A percentile compares a stretch with the other conserved stretches of the same genome.
Evolutionary conservation across 2,797 vertebrate genomes (phyloP).

Genomic region (Cryptoprocta ferox): DNA sequence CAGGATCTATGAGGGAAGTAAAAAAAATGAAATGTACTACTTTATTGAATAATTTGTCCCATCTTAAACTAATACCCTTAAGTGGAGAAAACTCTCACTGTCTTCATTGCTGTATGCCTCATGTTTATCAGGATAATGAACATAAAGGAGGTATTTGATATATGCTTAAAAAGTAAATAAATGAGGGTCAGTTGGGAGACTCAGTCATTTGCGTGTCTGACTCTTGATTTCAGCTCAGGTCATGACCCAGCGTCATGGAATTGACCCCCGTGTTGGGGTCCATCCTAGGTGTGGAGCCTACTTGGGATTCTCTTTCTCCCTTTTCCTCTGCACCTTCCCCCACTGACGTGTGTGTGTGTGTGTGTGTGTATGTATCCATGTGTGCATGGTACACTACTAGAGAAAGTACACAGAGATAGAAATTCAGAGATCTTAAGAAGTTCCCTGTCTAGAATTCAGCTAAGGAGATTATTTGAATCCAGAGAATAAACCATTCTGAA

Average conservation of each 20-base stretch:
- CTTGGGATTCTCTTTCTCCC: too few species aligned
- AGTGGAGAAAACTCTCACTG: neutral
- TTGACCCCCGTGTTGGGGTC: too few species aligned
- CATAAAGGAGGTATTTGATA: neutral
- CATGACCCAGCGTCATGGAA: too few species aligned
- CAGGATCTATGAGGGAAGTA: neutral
- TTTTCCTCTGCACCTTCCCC: too few species aligned
- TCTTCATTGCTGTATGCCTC: neutral
- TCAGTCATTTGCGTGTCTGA: too few species aligned
- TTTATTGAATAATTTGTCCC: neutral
- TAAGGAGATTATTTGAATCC: neutral
- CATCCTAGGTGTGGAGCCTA: too few species aligned
- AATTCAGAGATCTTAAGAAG: neutral
- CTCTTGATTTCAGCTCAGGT: too few species aligned
- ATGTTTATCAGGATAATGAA: neutral
- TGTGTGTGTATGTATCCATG: too few species aligned
- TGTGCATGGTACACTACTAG: neutral
- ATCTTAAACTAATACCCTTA: neutral
- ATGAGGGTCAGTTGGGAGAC: neutral
- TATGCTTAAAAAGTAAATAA: neutral
- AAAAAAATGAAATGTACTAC: neutral
- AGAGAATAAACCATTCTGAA: neutral
- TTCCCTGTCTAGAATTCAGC: neutral
- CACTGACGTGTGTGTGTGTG: too few species aligned
- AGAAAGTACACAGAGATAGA: neutral